Base-by-base conservation (phyloP, 2,888 invertebrate genomes). In the Plagodis dolabraria region DNA sequence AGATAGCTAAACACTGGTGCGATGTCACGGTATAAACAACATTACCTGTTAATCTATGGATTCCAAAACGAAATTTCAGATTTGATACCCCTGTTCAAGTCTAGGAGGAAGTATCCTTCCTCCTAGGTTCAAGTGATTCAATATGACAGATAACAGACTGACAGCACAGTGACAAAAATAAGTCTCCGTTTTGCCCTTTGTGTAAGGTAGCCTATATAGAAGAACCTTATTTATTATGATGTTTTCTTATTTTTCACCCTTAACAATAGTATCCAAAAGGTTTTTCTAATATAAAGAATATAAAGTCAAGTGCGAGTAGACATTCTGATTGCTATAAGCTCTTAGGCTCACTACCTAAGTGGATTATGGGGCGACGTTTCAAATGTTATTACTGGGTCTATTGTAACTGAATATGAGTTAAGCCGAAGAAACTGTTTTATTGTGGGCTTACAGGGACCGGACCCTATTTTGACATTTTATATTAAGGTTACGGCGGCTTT, bases 261-360 rank as follows among this genome's bases (percentile, higher is more conserved):
- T 46, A 61, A 62, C 59, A 57, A 57, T 52, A 58, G 45, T 42
- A 9, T 36, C 46, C 43, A 46, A 63, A 59, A 61, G 57, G 54
- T 57, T 66, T 61, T 57, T 57, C 43, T 57, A 52, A 64, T 66
- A 66, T n/a, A 61, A 40, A 40, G 10, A 40, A 40, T 40, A 22
- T 1, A n/a, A 65, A 54, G 33, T 36, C 22, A 22, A 22, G 22
- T 22, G 4, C 22, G 22, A 22, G 22, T 22, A 22, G 22, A 22
- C 22, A 9, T 57, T 38, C 53, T 46, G 54, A 62, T 62, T 57
- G 54, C 34, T 35, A 2, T 46, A 7, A 12, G 56, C 59, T 59
- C 36, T 54, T 54, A 40, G 36, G 33, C 50, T 46, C 40, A 33
- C 40, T n/a, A 33, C 38, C 34, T 7, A 43, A 49, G 10, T 22